Percentiles rank a stretch among this genome's conserved stretches.
Evolutionary conservation across 2,888 invertebrate genomes (phyloP).

Genomic region (Xylota sylvarum): DNA sequence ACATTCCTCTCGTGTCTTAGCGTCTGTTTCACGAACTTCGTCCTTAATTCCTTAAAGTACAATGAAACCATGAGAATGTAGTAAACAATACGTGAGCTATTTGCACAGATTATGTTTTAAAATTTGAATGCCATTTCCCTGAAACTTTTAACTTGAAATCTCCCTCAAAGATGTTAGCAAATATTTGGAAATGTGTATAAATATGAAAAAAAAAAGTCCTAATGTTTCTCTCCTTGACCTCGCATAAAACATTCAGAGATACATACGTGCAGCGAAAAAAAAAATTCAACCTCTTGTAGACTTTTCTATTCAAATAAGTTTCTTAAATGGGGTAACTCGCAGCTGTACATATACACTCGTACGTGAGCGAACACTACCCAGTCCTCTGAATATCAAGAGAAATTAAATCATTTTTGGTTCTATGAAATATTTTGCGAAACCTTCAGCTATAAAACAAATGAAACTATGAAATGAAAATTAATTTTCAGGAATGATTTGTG

Average conservation of each 20-base stretch:
- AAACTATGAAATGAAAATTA: constrained; percentile 3
- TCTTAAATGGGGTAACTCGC: not conserved
- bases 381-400: not conserved
- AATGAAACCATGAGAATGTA: not conserved
- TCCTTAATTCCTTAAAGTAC: constrained; percentile 18
- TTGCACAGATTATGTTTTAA: constrained; percentile 16
- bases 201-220: constrained; percentile 12
- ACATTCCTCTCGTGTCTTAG: not conserved
- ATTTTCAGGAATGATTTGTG: not conserved
- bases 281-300: not conserved
- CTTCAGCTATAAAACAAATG: not conserved
- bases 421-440: not conserved
- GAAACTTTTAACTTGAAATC: constrained; percentile 27
- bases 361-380: not conserved
- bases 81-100: constrained; percentile 14
- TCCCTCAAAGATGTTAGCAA: constrained; percentile 35
- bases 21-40: not conserved
- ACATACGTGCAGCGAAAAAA: not conserved
- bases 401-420: constrained; percentile 9
- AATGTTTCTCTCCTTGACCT: constrained; percentile 47
- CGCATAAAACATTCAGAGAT: constrained; percentile 15
- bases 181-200: constrained; percentile 37
- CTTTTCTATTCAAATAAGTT: constrained; percentile 18
- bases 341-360: not conserved
- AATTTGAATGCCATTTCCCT: constrained; percentile 39